Evolutionary conservation across 2,797 vertebrate genomes (phyloP), one percentile per base, ranked within the genome.

Genomic region (Neosilurus hyrtlii): DNA sequence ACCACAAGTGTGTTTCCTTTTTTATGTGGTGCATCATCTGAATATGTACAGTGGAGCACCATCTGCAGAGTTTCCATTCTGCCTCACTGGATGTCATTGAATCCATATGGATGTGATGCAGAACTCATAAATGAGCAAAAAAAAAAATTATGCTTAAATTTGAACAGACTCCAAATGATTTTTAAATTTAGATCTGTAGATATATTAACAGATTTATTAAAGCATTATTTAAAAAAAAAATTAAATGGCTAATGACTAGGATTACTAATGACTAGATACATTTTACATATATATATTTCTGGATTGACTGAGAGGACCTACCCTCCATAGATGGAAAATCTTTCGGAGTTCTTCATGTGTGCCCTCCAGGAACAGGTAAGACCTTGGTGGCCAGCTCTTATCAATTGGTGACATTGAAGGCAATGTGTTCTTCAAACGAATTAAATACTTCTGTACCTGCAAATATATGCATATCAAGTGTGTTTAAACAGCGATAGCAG

Each of bases 291-390:
- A 43, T 43, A 43, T 43, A 43, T 30, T 1, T 43, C 4, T 43
- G 43, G 4, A 37, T 8, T 43, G 8, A 43, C 3, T 76, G 9
- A 12, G 12, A 66, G 30, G 73, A 91, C 94, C 75, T 6, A 99
- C 98, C 96, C 97, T 96, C 98, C 98, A 99, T 87, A 96, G 91
- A 86, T 99, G 97, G 92, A 98, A 99, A 91, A 97, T 96, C 87
- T 94, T 95, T 86, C 94, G 93, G 52, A 99, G 94, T 61, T 97
- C 95, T 75, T 93, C 93, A 90, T 99, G 96, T 82, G 95, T 95
- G 57, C 92, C 92, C 76, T 97, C 96, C 93, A 99, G 90, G 89
- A 99, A 99, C 52, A 92, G 89, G 91, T 97, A 98, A 37, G 96
- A 96, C 87, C 95, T 94, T 0, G 91, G 88, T 1, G 98, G 96